phyloP scores from a whole-genome alignment of 2,888 invertebrate genomes.

The Lithophane leautieri region DNA sequence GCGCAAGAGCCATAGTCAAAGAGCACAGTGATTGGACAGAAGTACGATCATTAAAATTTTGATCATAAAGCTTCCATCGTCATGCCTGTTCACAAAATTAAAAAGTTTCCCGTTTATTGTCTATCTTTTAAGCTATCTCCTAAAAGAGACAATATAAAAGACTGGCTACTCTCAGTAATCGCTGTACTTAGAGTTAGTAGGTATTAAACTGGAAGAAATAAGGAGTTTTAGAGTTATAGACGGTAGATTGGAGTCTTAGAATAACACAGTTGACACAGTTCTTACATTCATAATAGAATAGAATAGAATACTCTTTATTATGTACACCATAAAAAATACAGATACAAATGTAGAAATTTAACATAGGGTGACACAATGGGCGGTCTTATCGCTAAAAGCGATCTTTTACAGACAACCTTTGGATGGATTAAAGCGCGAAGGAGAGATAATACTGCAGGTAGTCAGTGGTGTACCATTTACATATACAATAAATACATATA shows the following conservation, averaged over 20 bases:
- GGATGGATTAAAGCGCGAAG: too few species aligned
- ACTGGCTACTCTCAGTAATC: slow-evolving; percentile 31
- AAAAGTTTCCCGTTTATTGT: slow-evolving; percentile 25
- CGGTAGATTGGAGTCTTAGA: not conserved
- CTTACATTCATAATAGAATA: too few species aligned
- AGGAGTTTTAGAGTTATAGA: slow-evolving; percentile 26
- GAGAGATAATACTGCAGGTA: too few species aligned
- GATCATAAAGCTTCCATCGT: not conserved
- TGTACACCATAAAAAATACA: too few species aligned
- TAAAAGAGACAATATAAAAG: slow-evolving; percentile 42
- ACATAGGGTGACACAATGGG: too few species aligned
- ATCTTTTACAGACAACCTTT: too few species aligned
- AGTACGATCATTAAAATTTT: not conserved
- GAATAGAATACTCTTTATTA: too few species aligned
- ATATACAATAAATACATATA: too few species aligned
- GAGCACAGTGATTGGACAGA: not conserved
- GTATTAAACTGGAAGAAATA: slow-evolving; percentile 41
- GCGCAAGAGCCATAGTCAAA: not conserved
- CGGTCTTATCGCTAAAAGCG: too few species aligned
- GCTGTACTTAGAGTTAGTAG: slow-evolving; percentile 39
- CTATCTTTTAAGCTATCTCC: slow-evolving; percentile 26
- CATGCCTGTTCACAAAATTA: slow-evolving; percentile 4
- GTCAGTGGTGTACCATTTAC: too few species aligned
- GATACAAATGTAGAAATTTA: too few species aligned
- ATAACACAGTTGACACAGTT: slow-evolving; percentile 3